These are phyloP conservation scores for Prenolepis imparis DNA, from an alignment of 2,888 invertebrate genomes.

Conservation along the genomic window DNA sequence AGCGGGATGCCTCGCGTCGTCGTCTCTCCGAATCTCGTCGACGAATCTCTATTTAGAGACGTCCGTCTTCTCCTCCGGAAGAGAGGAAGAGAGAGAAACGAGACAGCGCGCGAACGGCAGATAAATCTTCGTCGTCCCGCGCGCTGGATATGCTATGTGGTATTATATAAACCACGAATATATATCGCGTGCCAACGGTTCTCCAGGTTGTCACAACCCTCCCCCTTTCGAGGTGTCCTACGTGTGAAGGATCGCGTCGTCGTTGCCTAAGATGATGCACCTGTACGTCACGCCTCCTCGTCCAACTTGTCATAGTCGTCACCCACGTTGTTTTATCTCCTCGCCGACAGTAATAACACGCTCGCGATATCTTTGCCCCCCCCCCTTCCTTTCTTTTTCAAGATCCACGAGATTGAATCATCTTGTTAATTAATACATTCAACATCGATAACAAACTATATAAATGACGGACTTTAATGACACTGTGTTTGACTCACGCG, in stretches of 20 bases:
- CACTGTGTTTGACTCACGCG: not conserved
- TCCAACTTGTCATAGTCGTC: slow-evolving; percentile 25
- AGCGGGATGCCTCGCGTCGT: slow-evolving; percentile 34
- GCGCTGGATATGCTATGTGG: slow-evolving; percentile 51
- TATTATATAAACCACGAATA: slow-evolving; percentile 60
- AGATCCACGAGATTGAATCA: not conserved
- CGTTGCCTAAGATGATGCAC: slow-evolving; percentile 46
- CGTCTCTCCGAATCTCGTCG: slow-evolving; percentile 68
- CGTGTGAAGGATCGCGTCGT: slow-evolving; percentile 11
- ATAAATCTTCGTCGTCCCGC: slow-evolving; percentile 58
- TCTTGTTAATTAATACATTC: not conserved
- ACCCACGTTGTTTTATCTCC: slow-evolving; percentile 39
- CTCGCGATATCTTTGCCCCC: not conserved
- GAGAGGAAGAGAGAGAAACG: not conserved
- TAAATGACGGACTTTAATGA: not conserved
- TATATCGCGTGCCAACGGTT: slow-evolving; percentile 56
- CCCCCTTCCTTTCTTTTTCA: not conserved
- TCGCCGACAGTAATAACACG: slow-evolving; percentile 13
- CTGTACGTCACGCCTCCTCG: slow-evolving; percentile 40
- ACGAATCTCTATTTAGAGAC: slow-evolving; percentile 74
- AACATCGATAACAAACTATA: not conserved
- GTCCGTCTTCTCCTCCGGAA: slow-evolving; percentile 58
- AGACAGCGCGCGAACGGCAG: slow-evolving; percentile 55
- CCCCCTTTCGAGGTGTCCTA: slow-evolving; percentile 14
- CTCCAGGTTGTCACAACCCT: slow-evolving; percentile 55